phyloP scores from a whole-genome alignment of 2,888 invertebrate species.

The Plebejus melissa region DNA sequence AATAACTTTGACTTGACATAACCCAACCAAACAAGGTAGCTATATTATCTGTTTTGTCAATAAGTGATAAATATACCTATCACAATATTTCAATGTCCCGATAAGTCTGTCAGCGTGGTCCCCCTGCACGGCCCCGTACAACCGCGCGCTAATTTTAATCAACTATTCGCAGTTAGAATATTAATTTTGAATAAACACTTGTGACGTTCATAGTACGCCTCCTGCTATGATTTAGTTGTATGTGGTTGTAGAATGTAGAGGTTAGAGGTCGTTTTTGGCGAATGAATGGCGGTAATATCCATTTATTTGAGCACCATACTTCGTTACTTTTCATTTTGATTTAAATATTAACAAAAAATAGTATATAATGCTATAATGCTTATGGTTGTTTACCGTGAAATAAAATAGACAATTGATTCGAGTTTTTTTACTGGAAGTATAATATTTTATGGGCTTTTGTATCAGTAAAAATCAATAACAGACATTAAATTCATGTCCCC shows the following conservation, averaged over 20 bases:
- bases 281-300: neutral
- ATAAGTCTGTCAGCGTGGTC: neutral
- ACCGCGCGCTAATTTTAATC: constrained; percentile 21
- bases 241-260: neutral
- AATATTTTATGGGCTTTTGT: too few relatives aligned
- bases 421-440: too few relatives aligned
- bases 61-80: neutral
- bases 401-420: too few relatives aligned
- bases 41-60: too few relatives aligned
- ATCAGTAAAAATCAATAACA: too few relatives aligned
- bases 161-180: constrained; percentile 27
- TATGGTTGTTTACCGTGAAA: too few relatives aligned
- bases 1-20: too few relatives aligned
- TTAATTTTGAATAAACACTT: constrained; percentile 13
- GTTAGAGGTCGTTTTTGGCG: neutral
- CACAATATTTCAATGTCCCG: neutral
- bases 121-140: neutral
- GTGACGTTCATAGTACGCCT: constrained; percentile 1
- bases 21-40: too few relatives aligned
- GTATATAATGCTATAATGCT: too few relatives aligned
- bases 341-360: too few relatives aligned
- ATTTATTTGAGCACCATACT: neutral
- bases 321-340: too few relatives aligned
- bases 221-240: constrained; percentile 4
- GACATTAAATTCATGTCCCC: too few relatives aligned